Evolutionary conservation across 30 jellyfish, hydroid and myxozoan species (phyloP).

Genomic region (Turritopsis rubra): DNA sequence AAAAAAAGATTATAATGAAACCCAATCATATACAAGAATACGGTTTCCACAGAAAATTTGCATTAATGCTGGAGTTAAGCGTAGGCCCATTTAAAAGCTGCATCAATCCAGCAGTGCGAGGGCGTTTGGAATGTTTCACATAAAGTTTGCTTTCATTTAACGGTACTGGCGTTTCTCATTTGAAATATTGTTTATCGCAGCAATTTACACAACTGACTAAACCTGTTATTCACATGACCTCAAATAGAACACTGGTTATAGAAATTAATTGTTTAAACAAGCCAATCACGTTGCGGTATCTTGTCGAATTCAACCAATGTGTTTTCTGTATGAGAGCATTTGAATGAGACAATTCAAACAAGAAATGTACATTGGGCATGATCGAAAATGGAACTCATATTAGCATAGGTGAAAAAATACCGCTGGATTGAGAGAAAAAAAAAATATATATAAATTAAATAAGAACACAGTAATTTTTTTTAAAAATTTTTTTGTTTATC

Average conservation of each 20-base stretch:
- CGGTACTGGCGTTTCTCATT: background rate
- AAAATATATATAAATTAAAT: background rate
- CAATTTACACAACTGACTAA: slow-evolving; percentile 9
- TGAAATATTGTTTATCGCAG: slow-evolving; percentile 18
- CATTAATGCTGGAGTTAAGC: background rate
- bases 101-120: background rate
- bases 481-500: background rate
- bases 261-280: background rate
- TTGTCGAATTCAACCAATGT: slow-evolving; percentile 24
- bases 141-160: background rate
- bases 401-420: slow-evolving; percentile 16
- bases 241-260: slow-evolving; percentile 20
- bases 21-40: too few relatives aligned
- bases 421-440: background rate
- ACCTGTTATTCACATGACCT: slow-evolving; percentile 28
- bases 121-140: background rate
- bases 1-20: too few relatives aligned
- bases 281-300: slow-evolving; percentile 8
- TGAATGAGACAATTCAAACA: slow-evolving; percentile 16
- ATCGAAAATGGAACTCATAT: background rate
- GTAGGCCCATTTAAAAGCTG: background rate
- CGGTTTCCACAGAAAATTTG: background rate
- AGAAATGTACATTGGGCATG: background rate
- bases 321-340: background rate
- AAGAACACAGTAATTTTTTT: background rate